Percentiles rank a stretch among this genome's conserved stretches.
Conservation (phyloP, 2,888 invertebrate genomes). For the Catocala sponsa region DNA sequence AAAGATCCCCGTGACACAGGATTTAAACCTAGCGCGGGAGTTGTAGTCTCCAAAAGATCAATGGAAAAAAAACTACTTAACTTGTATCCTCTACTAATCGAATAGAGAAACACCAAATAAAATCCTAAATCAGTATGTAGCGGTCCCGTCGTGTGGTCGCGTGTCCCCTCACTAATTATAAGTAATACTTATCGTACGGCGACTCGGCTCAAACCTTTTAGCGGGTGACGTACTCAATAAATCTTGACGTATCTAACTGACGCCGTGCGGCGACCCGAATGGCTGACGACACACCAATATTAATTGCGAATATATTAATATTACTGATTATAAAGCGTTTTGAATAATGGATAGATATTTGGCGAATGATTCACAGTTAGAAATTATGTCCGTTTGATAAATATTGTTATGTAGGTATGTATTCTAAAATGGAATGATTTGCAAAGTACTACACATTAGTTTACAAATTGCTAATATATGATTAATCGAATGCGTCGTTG, state of each 20-base stretch:
- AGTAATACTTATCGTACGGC: constrained; percentile 74
- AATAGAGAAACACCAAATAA: constrained; percentile 18
- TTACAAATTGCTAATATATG: too few relatives aligned
- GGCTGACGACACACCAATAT: constrained; percentile 65
- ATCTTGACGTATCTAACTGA: constrained; percentile 76
- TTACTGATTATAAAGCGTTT: constrained; percentile 54
- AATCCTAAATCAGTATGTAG: constrained; percentile 27
- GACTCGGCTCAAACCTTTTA: constrained; percentile 81
- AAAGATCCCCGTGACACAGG: too few relatives aligned
- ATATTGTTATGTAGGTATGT: too few relatives aligned
- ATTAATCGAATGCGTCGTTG: too few relatives aligned
- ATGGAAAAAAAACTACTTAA: too few relatives aligned
- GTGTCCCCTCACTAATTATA: constrained; percentile 82
- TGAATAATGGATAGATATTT: constrained; percentile 50
- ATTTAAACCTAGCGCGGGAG: too few relatives aligned
- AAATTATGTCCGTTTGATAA: neutral
- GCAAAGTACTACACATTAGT: too few relatives aligned
- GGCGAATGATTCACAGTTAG: constrained; percentile 3
- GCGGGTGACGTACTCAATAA: constrained; percentile 78
- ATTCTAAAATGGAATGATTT: too few relatives aligned
- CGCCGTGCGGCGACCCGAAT: constrained; percentile 52
- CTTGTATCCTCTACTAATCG: too few relatives aligned
- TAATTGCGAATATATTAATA: constrained; percentile 77
- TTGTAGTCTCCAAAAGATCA: too few relatives aligned
- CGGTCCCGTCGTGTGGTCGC: constrained; percentile 72